phyloP scores from a whole-genome alignment of 2,888 invertebrate species.

The Slavum lentiscoides region DNA sequence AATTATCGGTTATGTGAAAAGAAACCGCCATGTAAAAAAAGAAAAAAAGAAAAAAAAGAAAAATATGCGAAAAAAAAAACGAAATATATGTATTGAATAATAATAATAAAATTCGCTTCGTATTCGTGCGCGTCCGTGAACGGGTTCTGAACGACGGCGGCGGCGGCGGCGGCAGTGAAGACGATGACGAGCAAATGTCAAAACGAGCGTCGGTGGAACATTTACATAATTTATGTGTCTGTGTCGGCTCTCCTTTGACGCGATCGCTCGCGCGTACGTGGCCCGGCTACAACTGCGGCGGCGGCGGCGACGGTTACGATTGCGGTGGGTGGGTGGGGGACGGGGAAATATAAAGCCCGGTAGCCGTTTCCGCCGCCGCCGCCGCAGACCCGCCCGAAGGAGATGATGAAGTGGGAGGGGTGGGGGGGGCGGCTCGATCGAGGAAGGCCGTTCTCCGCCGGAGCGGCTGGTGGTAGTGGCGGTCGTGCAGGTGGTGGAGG shows the following conservation, averaged over 20 bases:
- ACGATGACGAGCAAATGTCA: slow-evolving; percentile 53
- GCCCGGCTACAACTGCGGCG: neutral
- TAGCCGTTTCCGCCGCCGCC: slow-evolving; percentile 46
- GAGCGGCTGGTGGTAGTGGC: too few relatives aligned
- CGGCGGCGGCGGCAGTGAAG: neutral
- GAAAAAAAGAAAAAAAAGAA: too few relatives aligned
- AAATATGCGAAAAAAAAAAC: too few relatives aligned
- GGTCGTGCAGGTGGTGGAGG: too few relatives aligned
- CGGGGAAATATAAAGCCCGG: slow-evolving; percentile 35
- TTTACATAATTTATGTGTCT: slow-evolving; percentile 53
- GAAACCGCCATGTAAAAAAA: too few relatives aligned
- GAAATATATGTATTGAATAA: too few relatives aligned
- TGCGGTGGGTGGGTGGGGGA: neutral
- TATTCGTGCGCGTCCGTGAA: too few relatives aligned
- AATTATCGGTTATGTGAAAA: too few relatives aligned
- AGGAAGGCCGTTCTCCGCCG: too few relatives aligned
- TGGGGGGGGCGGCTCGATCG: too few relatives aligned
- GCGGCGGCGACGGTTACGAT: too few relatives aligned
- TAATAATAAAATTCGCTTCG: too few relatives aligned
- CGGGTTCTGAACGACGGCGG: neutral
- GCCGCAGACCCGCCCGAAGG: neutral
- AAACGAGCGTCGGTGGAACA: slow-evolving; percentile 50
- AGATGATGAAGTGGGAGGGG: neutral
- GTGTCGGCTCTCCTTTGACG: slow-evolving; percentile 48
- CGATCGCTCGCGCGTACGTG: neutral